phyloP scores from a whole-genome alignment of 2,113 vertebrate genomes.

The Hemicordylus capensis region DNA sequence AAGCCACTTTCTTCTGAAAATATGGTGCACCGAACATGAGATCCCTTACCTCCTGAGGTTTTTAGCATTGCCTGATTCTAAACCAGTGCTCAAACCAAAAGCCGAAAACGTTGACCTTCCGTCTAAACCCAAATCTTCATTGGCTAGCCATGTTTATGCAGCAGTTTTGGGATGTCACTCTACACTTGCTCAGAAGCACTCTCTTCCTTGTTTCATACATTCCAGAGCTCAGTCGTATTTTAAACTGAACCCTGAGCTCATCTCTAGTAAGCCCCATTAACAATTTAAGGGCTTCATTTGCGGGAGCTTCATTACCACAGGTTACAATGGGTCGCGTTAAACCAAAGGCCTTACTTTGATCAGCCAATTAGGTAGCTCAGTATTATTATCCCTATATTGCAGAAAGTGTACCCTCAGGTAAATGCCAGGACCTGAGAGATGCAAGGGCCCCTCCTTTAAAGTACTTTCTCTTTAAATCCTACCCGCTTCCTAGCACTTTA shows the following conservation, averaged over 20 bases:
- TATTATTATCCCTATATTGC: background rate
- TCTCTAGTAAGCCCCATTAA: background rate
- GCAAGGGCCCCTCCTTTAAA: too few species aligned
- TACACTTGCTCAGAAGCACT: too few species aligned
- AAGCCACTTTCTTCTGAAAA: background rate
- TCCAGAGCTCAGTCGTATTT: background rate
- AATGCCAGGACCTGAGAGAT: too few species aligned
- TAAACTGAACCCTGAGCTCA: too few species aligned
- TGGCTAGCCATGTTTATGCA: background rate
- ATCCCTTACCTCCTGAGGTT: background rate
- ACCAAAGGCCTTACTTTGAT: too few species aligned
- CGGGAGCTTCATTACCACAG: too few species aligned
- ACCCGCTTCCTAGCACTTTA: too few species aligned
- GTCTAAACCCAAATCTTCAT: background rate
- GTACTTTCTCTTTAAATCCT: too few species aligned
- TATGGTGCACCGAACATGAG: background rate
- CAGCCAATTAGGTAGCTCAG: background rate
- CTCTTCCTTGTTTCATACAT: background rate
- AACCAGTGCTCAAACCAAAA: background rate
- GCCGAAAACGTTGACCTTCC: background rate
- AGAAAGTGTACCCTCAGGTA: too few species aligned
- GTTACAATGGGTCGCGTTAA: too few species aligned
- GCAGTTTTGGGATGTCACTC: background rate
- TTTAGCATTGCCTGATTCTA: background rate
- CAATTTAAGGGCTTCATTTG: background rate